Base-by-base conservation (phyloP, 2,113 vertebrate species). In the Rana temporaria region DNA sequence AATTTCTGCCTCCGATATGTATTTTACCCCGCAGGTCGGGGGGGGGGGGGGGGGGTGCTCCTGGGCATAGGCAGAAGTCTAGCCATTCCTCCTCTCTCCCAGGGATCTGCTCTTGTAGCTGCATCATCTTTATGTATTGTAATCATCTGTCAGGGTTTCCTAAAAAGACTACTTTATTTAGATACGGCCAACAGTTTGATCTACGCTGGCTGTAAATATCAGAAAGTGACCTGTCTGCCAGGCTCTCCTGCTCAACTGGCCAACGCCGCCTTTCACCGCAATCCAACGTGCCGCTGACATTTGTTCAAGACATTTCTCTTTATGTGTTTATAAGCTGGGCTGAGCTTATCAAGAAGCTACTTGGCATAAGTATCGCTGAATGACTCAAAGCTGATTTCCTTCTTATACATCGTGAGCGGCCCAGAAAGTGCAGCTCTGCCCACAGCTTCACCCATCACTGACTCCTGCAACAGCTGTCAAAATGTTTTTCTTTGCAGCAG, bases 391-490 rank as follows among this genome's bases (percentile, higher is more conserved):
- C 48, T 66, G 60, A 62, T 71, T 69, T 71, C 22, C 66, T 55
- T 55, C 76, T 78, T 66, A 19, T 53, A 52, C 20, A 20, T 38
- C 53, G 57, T 14, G 1, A 62, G 26, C 70, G 69, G 75, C 82
- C 18, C 26, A 38, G 71, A 74, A 60, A 38, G 52, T 57, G 8
- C 53, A 73, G 0, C 0, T 83, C 0, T 74, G 74, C 63, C 22
- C 4, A 34, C 22, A 26, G 65, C 79, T 26, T 88, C 82, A 81
- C 84, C 79, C 82, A 78, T 84, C 84, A 78, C 81, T 86, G 87
- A 11, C 84, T 88, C 82, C 84, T 84, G 83, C 82, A 80, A 84
- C 88, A 90, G 88, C 90, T 90, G 86, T 88, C 89, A 90, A 85
- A 87, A 88, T 86, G 87, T 89, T 88, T 75, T 88, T 90, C 86